Base-by-base conservation (phyloP, 2,797 vertebrate genomes). In the Pygocentrus nattereri region DNA sequence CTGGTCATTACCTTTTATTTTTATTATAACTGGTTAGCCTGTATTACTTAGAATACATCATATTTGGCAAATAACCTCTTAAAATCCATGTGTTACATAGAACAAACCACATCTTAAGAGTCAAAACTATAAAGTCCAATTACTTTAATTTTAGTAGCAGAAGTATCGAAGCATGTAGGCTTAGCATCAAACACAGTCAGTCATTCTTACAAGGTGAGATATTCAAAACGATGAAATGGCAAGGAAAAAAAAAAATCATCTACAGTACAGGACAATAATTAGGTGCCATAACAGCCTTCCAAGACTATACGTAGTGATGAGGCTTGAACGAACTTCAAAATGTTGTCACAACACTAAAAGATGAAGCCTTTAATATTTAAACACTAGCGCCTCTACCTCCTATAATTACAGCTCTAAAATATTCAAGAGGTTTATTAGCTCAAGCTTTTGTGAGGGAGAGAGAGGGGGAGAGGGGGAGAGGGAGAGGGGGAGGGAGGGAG, bases 381-480 rank as follows among this genome's bases (percentile, higher is more conserved):
- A 58, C 74, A 76, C 80, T 79, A 76, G 38, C 19, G 25, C 72
- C n/a, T 76, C 67, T 71, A 47, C 71, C 69, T 89, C 87, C 84
- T 86, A 87, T 85, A 90, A 92, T 92, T 91, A 90, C 80, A 89
- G 89, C 80, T 83, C 44, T 89, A 49, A 90, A 90, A 91, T 88
- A 90, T 88, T 88, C 47, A 83, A 79, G 78, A 84, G 84, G 72
- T 90, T 88, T 67, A 84, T 78, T 86, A 87, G 86, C 78, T 81
- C 81, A 84, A 84, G 54, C 70, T 50, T 69, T 80, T 47, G 65
- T 21, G 68, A 52, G 44, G 10, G 61, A 56, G 4, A 73, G 59
- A 62, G 73, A 68, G 50, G 62, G 49, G 72, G 67, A 50, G 54
- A 13, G 59, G 64, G 3, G 72, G 68, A 61, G 72, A 68, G 49